Percentiles rank a stretch among this genome's conserved stretches.
Conservation (phyloP, 2,113 vertebrate species). For the Neolamprologus variostigma region DNA sequence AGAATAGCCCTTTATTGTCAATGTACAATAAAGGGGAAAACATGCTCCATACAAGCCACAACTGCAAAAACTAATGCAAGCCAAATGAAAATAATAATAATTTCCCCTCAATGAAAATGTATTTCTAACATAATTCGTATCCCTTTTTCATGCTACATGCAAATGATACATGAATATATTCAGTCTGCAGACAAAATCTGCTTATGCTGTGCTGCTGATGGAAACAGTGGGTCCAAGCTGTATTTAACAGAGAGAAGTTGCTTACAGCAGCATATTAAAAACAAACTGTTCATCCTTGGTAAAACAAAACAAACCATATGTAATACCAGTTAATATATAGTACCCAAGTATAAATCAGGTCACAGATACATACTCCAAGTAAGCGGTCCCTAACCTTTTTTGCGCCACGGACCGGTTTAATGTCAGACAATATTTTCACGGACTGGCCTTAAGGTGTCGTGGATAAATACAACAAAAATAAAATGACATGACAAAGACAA, state of each 20-base stretch:
- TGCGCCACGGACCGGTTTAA: fast-evolving
- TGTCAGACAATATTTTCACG: not conserved
- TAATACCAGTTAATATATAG: not conserved
- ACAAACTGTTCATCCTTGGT: not conserved
- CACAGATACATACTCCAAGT: not conserved
- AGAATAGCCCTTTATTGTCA: not conserved
- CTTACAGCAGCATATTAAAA: not conserved
- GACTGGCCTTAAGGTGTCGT: fast-evolving
- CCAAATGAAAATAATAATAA: not conserved
- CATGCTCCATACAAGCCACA: not conserved
- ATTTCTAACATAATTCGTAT: not conserved
- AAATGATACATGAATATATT: not conserved
- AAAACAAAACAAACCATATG: not conserved
- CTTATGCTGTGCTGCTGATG: not conserved
- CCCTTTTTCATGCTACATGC: not conserved
- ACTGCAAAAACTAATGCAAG: not conserved
- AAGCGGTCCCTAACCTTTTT: not conserved
- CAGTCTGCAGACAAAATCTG: not conserved
- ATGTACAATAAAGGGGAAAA: not conserved
- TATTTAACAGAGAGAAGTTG: not conserved
- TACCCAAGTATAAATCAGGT: not conserved
- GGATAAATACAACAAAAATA: not conserved
- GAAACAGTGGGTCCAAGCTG: not conserved
- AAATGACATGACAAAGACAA: not conserved
- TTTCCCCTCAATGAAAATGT: not conserved